These are phyloP conservation scores for Drepanosiphum platanoidis DNA, from an alignment of 2,888 invertebrate species.

Conservation along the genomic window DNA sequence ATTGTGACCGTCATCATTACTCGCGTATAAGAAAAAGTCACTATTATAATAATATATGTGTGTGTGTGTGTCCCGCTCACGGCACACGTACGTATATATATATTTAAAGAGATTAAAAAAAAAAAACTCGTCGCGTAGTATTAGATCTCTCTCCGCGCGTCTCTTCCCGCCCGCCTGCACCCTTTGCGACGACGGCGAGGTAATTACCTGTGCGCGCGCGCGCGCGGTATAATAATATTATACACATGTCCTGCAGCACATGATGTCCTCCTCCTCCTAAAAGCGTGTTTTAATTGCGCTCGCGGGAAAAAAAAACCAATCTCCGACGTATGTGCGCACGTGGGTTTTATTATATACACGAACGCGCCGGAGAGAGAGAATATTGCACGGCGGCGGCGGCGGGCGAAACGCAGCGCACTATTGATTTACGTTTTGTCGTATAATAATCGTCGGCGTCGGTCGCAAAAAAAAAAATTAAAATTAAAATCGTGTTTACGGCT, in stretches of 20 bases:
- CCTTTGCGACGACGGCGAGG: constrained; percentile 21
- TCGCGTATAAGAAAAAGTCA: constrained; percentile 46
- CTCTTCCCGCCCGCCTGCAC: neutral
- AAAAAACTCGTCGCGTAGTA: constrained; percentile 34
- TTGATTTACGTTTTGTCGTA: constrained; percentile 55
- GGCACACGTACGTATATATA: neutral
- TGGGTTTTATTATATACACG: constrained; percentile 35
- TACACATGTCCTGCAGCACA: constrained; percentile 24
- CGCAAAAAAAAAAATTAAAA: constrained; percentile 31
- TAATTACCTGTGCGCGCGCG: constrained; percentile 30
- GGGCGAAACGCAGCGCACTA: neutral
- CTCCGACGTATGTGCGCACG: neutral
- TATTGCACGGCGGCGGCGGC: no score
- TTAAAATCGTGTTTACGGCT: neutral
- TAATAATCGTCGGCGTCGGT: constrained; percentile 35
- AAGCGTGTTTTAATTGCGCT: constrained; percentile 54
- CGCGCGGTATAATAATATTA: neutral
- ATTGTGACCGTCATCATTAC: constrained; percentile 60
- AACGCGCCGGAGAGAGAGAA: neutral
- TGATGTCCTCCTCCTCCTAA: no score
- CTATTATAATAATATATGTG: constrained; percentile 25
- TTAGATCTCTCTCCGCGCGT: neutral
- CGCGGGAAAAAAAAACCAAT: constrained; percentile 30
- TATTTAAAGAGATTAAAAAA: constrained; percentile 36
- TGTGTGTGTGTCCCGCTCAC: neutral